Base-by-base conservation (phyloP, 2,888 invertebrate species). In the Lydus trimaculatus region DNA sequence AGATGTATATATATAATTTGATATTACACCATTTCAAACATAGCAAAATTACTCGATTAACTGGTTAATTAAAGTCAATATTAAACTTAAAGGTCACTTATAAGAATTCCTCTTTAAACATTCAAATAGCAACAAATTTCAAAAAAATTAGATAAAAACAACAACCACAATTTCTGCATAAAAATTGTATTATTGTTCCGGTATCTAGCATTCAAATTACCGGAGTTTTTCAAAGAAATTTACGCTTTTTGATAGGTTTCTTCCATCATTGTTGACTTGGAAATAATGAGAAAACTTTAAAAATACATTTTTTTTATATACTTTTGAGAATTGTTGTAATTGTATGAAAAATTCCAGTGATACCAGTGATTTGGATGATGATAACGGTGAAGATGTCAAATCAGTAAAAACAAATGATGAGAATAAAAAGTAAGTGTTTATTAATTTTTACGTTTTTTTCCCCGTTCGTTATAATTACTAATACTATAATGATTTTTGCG, bases 301-400 rank as follows among this genome's bases (percentile, higher is more conserved):
- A 3, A n/a, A n/a, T 43, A 15, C 6, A 4, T 4, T 39, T 2
- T 39, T 0, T 39, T 33, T 33, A 11, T 33, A 31, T 13, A 13
- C 4, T 13, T 36, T 15, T 36, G 13, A 3, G 13, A 36, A 36
- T 13, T 7, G 31, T 31, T 31, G 7, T 31, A 6, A 31, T 28
- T 28, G 4, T 28, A 4, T n/a, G 33, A 15, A 15, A 36, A 36
- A 6, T 31, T 80, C 64, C 71, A 80, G 80, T 36, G 88, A 89
- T 52, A 84, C 84, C 65, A 90, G 88, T 79, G 88, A 90, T 63
- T 86, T 87, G 76, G 91, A 92, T 62, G 92, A 93, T 69, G 93
- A 92, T 67, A 87, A 87, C n/a, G 88, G 87, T 0, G 92, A 93
- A 67, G 93, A 93, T 75, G 81, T 88, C 9, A 91, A 90, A 81